Evolutionary conservation across 2,888 invertebrate species (phyloP), one percentile per base, ranked within the genome.

Genomic region (Cheilosia pagana): DNA sequence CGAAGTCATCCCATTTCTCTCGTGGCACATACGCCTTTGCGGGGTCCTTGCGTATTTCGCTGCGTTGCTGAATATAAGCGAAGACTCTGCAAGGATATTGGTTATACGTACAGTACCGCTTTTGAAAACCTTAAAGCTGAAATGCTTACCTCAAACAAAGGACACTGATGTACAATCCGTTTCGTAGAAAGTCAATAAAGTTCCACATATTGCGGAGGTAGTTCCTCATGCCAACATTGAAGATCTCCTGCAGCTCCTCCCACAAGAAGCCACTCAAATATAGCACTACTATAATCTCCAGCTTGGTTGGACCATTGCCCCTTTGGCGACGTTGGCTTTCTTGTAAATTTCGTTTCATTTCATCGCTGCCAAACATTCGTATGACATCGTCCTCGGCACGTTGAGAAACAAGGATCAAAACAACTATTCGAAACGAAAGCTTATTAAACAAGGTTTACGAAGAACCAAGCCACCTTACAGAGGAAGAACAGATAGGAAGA

Each of bases 161-260:
- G 8, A 96, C 96, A 4, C 94, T 93, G 50, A 96, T 94, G 91
- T 98, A 99, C 2, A 98, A 93, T 0, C 95, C 95, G 92, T 98
- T 98, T 52, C 98, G 94, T 5, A 96, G 95, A 90, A 98, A 98
- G 92, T 99, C 98, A 67, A 99, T 96, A 89, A 98, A 97, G 92
- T 99, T 99, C 98, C 98, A 99, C 94, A 98, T 95, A 91, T 99
- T 97, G 35, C 96, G 94, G 31, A 98, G 93, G 90, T 98, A 99
- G 0, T 95, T 95, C 45, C 94, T 94, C 60, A 98, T 94, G n/a
- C 98, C 98, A 89, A 96, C 95, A 23, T 95, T 94, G 93, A 95
- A 98, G 85, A 98, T 95, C 91, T 98, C 97, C 90, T 96, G 96
- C 3, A 97, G 95, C 92, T 99, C 98, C 90, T 98, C 96, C 95